Evolutionary conservation across 2,888 invertebrate species (phyloP).

Genomic region (Spisula subtruncata): DNA sequence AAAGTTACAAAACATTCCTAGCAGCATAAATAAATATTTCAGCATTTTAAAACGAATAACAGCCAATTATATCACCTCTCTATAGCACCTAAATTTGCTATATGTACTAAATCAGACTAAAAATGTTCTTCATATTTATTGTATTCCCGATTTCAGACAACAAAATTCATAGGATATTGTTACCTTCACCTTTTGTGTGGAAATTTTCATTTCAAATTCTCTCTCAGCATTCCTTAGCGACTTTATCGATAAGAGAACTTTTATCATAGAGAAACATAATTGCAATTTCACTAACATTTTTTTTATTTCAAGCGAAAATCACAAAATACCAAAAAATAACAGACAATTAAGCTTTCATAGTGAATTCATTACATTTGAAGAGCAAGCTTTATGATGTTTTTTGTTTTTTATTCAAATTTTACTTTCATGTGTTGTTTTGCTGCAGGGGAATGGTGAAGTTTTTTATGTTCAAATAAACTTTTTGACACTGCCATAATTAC

Average conservation of each 20-base stretch:
- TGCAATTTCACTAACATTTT: neutral
- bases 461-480: neutral
- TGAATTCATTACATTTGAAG: too few species aligned
- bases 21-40: slow-evolving; percentile 17
- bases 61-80: slow-evolving; percentile 14
- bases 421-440: neutral
- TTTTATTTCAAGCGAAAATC: neutral
- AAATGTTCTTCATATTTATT: neutral
- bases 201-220: slow-evolving; percentile 12
- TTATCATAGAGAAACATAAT: neutral
- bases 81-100: neutral
- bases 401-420: neutral
- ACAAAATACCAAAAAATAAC: neutral
- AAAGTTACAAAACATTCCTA: neutral
- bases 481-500: neutral
- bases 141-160: neutral
- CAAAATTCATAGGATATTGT: neutral
- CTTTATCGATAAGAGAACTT: too few species aligned
- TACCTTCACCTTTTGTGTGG: neutral
- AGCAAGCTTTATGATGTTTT: too few species aligned
- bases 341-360: too few species aligned
- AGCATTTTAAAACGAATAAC: slow-evolving; percentile 5
- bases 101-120: slow-evolving; percentile 13
- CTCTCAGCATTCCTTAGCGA: neutral
- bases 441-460: neutral